Evolutionary conservation across 2,113 vertebrate genomes (phyloP).

Genomic region (Cephalopterus ornatus): DNA sequence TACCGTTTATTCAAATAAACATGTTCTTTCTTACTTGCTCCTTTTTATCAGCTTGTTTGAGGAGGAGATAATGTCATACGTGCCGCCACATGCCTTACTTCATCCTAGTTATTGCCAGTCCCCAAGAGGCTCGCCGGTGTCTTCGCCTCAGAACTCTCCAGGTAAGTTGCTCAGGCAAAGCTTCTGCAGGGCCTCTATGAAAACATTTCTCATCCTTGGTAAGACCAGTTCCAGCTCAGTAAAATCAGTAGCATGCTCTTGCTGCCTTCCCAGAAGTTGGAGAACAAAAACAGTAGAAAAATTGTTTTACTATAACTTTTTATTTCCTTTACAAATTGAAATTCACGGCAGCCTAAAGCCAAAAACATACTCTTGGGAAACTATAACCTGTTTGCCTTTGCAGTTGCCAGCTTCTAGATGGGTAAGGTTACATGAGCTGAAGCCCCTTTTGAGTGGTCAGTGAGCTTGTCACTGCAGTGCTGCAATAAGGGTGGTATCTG

Average conservation of each 20-base stretch:
- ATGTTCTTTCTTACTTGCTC: not conserved
- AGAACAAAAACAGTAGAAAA: not conserved
- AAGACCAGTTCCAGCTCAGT: not conserved
- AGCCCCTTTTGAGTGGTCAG: not conserved
- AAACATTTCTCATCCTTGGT: not conserved
- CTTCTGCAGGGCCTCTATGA: not conserved
- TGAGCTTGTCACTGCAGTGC: not conserved
- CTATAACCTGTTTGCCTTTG: not conserved
- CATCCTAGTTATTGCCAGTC: constrained; percentile 91
- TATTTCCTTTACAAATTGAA: not conserved
- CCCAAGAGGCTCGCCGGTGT: constrained; percentile 80
- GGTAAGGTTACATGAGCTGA: not conserved
- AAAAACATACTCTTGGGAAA: not conserved
- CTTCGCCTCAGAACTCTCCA: constrained; percentile 96
- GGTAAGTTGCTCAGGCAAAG: constrained; percentile 69
- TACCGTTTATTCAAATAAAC: not conserved
- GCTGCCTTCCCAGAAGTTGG: not conserved
- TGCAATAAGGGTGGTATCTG: not conserved
- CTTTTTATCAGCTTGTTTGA: constrained; percentile 88
- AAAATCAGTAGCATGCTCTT: not conserved
- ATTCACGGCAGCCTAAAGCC: not conserved
- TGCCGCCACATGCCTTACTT: constrained; percentile 93
- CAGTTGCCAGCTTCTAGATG: not conserved
- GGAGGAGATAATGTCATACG: constrained; percentile 99
- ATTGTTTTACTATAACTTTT: not conserved